Base-by-base conservation (phyloP, 2,113 vertebrate species). In the Antechinus stuartii region DNA sequence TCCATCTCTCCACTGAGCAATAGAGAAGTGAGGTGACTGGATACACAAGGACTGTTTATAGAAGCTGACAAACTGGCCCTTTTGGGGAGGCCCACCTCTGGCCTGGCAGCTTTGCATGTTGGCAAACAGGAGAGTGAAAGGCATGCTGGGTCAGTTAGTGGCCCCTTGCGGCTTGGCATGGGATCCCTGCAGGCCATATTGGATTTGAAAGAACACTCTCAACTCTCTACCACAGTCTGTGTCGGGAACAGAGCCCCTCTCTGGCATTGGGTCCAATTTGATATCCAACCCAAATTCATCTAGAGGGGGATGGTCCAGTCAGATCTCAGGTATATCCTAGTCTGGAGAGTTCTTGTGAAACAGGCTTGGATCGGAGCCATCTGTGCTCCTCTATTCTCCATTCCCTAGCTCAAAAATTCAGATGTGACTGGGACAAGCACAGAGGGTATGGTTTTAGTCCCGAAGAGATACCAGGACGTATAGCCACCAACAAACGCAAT, bases 331-430 rank as follows among this genome's bases (percentile, higher is more conserved):
- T 84, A 2, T 2, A 92, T 91, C 23, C 22, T 22, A 92, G 35
- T 94, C 47, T 95, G 35, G 96, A 96, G 24, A 30, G 55, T 49
- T 49, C 94, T 26, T 47, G 26, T 30, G 35, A 91, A 30, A 30
- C 16, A 97, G 35, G 8, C 4, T 0, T 95, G 52, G 94, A 84
- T 19, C 16, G 42, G 22, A 97, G 47, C 91, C 76, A 53, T 2
- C 90, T 95, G 91, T 61, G 24, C 11, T 95, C 95, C 53, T 94
- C 35, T 90, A 95, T 91, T 96, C n/a, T 84, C 61, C 10, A 2
- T 93, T 26, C 30, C 61, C 94, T 95, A 52, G 24, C 95, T n/a
- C 76, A 95, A 89, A 56, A 92, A 95, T 94, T 96, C 49, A 96
- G 25, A 92, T 46, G 2, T 95, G 53, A 30, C 53, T 90, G 90